Evolutionary conservation across 1,140 invertebrate species (phyloP), one percentile per base, ranked within the genome.

Genomic region (Platyscapa corneri): DNA sequence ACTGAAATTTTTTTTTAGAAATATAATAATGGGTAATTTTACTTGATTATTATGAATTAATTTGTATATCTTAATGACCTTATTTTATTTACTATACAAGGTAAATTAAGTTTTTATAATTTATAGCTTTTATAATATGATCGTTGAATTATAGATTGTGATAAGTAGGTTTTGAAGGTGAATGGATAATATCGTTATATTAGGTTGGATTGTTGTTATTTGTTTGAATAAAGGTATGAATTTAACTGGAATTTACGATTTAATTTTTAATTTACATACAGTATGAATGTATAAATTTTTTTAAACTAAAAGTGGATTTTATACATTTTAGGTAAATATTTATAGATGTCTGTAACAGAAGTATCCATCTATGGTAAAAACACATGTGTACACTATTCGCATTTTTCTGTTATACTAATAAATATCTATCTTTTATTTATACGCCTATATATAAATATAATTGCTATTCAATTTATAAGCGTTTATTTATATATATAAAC

Each of bases 401-500:
- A 42, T 42, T 42, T 74, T 74, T 42, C 18, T 39, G 37, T 74
- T 70, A 37, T 39, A 39, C 37, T 37, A 37, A 70, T 37, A 70
- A 37, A 70, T 39, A 37, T 6, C 16, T 70, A 42, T 74, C 32
- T 7, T 42, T 74, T 42, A 39, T 20, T 12, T 3, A 42, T n/a
- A 14, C 42, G 70, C 1, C 27, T 27, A 74, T 1, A 74, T 74
- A 5, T 10, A 27, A 20, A 74, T 3, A 18, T 42, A 74, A 74
- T 74, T 23, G 10, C 20, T 27, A 27, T 74, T 74, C 42, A 42
- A 37, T n/a, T 23, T 74, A 16, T 14, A 74, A 74, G 30, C 27
- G 12, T 18, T 74, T 74, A 39, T 74, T 74, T 74, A n/a, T 74
- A 10, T 42, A n/a, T 74, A 74, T 42, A 42, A 34, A 67, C 70